Conservation (phyloP, 2,113 vertebrate genomes). For the Miniopterus natalensis region DNA sequence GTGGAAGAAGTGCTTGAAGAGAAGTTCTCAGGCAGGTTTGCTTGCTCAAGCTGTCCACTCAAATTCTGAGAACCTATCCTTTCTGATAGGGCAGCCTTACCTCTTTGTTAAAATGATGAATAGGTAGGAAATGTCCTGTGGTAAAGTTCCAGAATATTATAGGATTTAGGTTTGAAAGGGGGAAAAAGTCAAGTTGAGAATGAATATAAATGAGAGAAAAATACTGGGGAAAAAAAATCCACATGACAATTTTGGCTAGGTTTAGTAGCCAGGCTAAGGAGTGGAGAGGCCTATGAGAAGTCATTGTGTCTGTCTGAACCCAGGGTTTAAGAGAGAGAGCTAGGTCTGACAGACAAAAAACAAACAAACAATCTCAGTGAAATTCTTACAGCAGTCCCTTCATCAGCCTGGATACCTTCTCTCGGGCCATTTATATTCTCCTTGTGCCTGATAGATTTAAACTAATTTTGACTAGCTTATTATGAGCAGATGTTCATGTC, state of each 20-base stretch:
- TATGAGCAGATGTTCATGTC: constrained; percentile 74
- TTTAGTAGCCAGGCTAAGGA: not conserved
- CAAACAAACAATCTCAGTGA: not conserved
- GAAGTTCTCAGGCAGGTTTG: not conserved
- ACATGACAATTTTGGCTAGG: not conserved
- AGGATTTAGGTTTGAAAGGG: constrained; percentile 48
- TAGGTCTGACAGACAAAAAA: not conserved
- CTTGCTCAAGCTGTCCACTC: not conserved
- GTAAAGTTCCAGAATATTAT: constrained; percentile 27
- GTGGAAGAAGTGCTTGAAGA: not conserved
- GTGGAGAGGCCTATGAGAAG: not conserved
- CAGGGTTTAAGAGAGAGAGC: not conserved
- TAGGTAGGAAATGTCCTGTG: not conserved
- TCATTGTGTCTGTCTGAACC: not conserved
- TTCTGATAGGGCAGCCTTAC: not conserved
- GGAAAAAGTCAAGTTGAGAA: constrained; percentile 33
- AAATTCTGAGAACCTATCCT: not conserved
- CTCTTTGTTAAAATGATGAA: constrained; percentile 45
- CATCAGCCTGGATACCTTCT: not conserved
- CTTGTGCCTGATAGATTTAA: constrained; percentile 60
- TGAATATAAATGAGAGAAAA: not conserved
- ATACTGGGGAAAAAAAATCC: not conserved
- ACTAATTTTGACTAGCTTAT: constrained; percentile 71
- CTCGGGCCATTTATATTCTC: constrained; percentile 64
- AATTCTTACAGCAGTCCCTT: not conserved